These are phyloP conservation scores for Brienomyrus brachyistius DNA, from an alignment of 2,113 vertebrate genomes.

Conservation along the genomic window DNA sequence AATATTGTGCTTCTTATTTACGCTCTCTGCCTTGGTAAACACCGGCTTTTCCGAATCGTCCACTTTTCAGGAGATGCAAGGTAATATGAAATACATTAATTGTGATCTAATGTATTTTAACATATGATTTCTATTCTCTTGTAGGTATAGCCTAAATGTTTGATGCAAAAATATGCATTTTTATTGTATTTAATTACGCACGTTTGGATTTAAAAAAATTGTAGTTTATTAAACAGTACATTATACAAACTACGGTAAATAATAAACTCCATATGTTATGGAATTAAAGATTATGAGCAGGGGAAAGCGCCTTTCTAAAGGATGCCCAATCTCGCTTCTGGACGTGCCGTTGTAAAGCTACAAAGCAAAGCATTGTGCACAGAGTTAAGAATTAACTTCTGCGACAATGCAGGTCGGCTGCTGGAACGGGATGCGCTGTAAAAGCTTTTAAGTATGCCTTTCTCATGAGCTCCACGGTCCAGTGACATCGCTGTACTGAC, in stretches of 20 bases:
- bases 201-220: not conserved
- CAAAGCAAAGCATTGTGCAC: not conserved
- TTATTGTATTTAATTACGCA: not conserved
- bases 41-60: slow-evolving; percentile 22
- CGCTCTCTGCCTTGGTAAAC: slow-evolving; percentile 26
- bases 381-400: not conserved
- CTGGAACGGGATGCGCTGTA: not conserved
- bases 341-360: not conserved
- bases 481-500: not conserved
- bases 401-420: not conserved
- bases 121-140: not conserved
- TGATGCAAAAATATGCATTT: not conserved
- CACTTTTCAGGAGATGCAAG: slow-evolving; percentile 46
- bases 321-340: not conserved
- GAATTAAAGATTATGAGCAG: not conserved
- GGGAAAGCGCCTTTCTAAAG: not conserved
- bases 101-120: not conserved
- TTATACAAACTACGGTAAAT: not conserved
- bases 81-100: slow-evolving; percentile 29
- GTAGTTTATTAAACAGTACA: not conserved
- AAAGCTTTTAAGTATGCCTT: not conserved
- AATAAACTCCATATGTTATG: not conserved
- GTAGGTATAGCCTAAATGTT: not conserved
- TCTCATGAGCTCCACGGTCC: not conserved
- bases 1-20: slow-evolving; percentile 23